These are phyloP conservation scores for Ancistrus triradiatus DNA, from an alignment of 2,113 vertebrate species.

Conservation along the genomic window DNA sequence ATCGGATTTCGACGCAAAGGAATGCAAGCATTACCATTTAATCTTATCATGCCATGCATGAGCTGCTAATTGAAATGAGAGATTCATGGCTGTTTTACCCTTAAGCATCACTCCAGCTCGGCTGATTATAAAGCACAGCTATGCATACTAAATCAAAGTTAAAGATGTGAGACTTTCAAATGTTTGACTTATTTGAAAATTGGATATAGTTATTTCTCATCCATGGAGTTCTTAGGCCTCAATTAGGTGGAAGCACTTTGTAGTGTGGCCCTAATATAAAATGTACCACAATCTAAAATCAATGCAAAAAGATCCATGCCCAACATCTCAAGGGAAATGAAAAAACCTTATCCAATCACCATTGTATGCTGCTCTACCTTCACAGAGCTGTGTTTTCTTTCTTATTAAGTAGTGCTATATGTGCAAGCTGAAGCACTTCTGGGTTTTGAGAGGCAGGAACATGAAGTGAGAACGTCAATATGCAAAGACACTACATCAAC, in stretches of 20 bases:
- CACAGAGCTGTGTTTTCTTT: background rate
- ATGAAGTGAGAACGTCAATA: slow-evolving; percentile 37
- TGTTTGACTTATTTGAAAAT: slow-evolving; percentile 4
- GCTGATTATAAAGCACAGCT: slow-evolving; percentile 23
- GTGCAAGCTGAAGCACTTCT: slow-evolving; percentile 28
- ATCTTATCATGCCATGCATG: slow-evolving; percentile 17
- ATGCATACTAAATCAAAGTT: slow-evolving; percentile 31
- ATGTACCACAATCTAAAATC: background rate
- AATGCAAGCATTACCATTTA: slow-evolving; percentile 29
- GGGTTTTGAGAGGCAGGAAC: background rate
- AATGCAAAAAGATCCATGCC: background rate
- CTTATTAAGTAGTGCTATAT: background rate
- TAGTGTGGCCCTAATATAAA: slow-evolving; percentile 1
- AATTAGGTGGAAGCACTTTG: background rate
- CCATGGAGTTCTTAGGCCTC: background rate
- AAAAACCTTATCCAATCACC: background rate
- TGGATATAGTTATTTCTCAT: slow-evolving; percentile 1
- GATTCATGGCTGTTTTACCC: slow-evolving; percentile 34
- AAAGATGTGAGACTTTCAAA: slow-evolving; percentile 19
- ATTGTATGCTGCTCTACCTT: background rate
- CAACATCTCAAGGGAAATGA: background rate
- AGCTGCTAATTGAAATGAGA: slow-evolving; percentile 35
- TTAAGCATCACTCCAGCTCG: slow-evolving; percentile 13
- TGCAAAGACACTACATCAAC: slow-evolving; percentile 21
- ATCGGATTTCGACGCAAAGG: background rate